Evolutionary conservation across 2,888 invertebrate genomes (phyloP).

Genomic region (Fabriciana adippe): DNA sequence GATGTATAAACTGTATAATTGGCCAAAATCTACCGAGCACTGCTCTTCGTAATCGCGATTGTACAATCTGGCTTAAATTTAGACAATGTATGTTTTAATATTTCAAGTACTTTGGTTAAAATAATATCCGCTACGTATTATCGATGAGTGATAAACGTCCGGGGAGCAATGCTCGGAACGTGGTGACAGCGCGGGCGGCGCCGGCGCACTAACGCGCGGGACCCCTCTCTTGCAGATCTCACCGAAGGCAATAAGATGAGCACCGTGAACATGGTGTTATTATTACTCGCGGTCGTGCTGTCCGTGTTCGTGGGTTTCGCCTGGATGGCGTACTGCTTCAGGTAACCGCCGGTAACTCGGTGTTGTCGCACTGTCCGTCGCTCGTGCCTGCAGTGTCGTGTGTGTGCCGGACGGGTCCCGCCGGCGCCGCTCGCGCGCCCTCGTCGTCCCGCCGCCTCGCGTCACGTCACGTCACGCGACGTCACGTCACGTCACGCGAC

Average conservation of each 20-base stretch:
- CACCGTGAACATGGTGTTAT: constrained; percentile 94
- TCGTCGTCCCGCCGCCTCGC: constrained; percentile 40
- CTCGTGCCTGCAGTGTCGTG: constrained; percentile 70
- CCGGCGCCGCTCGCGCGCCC: constrained; percentile 62
- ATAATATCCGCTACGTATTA: constrained; percentile 13
- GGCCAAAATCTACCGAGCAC: constrained; percentile 71
- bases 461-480: constrained; percentile 45
- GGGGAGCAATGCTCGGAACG: constrained; percentile 70
- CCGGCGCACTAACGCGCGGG: constrained; percentile 79
- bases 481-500: constrained; percentile 47
- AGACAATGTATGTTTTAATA: neutral
- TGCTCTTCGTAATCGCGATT: constrained; percentile 56
- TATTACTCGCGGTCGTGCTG: constrained; percentile 95
- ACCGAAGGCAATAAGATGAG: constrained; percentile 91
- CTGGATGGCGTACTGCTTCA: constrained; percentile 97
- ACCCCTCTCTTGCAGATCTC: constrained; percentile 85
- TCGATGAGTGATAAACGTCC: too few species aligned
- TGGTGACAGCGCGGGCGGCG: constrained; percentile 65
- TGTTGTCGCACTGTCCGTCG: constrained; percentile 77
- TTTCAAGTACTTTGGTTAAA: neutral
- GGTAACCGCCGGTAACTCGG: constrained; percentile 85
- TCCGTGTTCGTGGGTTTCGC: constrained; percentile 98
- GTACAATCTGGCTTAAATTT: neutral
- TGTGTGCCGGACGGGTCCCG: constrained; percentile 50
- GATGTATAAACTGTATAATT: constrained; percentile 46